Evolutionary conservation across 2,888 invertebrate genomes (phyloP).

Genomic region (Limnephilus auricula): DNA sequence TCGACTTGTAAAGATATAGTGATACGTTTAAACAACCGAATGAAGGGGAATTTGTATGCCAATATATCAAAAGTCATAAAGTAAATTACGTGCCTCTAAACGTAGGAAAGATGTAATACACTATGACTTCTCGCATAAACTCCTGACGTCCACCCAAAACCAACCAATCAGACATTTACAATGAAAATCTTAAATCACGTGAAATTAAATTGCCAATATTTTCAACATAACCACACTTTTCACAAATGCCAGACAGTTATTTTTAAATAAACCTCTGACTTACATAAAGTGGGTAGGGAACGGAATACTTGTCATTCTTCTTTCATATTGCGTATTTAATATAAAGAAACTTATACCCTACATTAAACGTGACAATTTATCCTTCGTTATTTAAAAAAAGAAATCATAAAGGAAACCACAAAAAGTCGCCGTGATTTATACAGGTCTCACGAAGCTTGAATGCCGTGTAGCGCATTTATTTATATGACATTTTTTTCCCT

Average conservation of each 20-base stretch:
- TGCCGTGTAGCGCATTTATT: slow-evolving; percentile 54
- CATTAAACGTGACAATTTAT: slow-evolving; percentile 19
- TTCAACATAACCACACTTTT: not conserved
- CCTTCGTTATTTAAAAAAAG: slow-evolving; percentile 30
- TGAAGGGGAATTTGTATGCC: too few relatives aligned
- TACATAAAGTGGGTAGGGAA: not conserved
- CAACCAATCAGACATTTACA: too few relatives aligned
- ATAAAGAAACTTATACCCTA: not conserved
- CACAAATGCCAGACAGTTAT: not conserved
- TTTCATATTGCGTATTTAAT: not conserved
- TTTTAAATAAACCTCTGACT: not conserved
- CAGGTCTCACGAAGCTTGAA: slow-evolving; percentile 50
- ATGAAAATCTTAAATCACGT: too few relatives aligned
- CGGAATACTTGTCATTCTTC: not conserved
- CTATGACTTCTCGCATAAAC: too few relatives aligned
- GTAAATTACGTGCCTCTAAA: not conserved
- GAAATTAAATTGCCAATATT: not conserved
- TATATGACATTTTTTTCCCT: slow-evolving; percentile 48
- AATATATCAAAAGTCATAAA: too few relatives aligned
- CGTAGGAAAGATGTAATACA: too few relatives aligned
- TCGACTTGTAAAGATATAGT: too few relatives aligned
- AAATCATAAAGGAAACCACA: slow-evolving; percentile 54
- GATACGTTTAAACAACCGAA: too few relatives aligned
- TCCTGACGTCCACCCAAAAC: too few relatives aligned
- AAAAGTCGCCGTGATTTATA: slow-evolving; percentile 55